phyloP scores from a whole-genome alignment of 2,797 vertebrate species.

The Cichlasoma orientale region DNA sequence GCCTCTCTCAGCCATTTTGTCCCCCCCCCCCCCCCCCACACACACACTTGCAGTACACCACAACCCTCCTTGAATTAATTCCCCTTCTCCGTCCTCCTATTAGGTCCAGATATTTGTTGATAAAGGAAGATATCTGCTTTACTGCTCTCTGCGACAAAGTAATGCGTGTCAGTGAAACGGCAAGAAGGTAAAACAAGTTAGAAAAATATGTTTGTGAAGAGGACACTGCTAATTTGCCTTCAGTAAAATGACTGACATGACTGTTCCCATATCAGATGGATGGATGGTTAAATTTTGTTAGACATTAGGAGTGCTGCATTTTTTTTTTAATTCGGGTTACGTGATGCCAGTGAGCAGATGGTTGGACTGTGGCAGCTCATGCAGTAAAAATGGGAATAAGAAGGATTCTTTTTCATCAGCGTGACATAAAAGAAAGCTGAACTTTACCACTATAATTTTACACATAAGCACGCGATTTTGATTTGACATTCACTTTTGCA shows the following conservation, averaged over 20 bases:
- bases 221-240: constrained; percentile 15
- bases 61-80: constrained; percentile 30
- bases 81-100: constrained; percentile 25
- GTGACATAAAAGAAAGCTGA: not conserved
- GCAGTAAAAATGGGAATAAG: constrained; percentile 42
- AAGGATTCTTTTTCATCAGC: constrained; percentile 23
- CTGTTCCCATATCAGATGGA: constrained; percentile 22
- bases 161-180: not conserved
- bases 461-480: not conserved
- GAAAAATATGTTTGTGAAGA: not conserved
- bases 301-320: constrained; percentile 29
- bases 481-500: not conserved
- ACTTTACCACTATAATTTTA: not conserved
- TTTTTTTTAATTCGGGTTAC: constrained; percentile 10
- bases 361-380: constrained; percentile 44
- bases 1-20: constrained; percentile 32
- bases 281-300: constrained; percentile 31
- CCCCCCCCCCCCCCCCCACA: not conserved
- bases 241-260: constrained; percentile 12
- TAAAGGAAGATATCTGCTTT: constrained; percentile 4
- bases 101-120: constrained; percentile 16
- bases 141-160: not conserved
- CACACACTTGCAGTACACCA: constrained; percentile 2
- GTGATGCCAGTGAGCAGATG: constrained; percentile 51
- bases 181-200: not conserved